Percentiles rank a stretch among this genome's conserved stretches.
Evolutionary conservation across 1,140 invertebrate genomes (phyloP).

Genomic region (Pseudomyrmex concolor): DNA sequence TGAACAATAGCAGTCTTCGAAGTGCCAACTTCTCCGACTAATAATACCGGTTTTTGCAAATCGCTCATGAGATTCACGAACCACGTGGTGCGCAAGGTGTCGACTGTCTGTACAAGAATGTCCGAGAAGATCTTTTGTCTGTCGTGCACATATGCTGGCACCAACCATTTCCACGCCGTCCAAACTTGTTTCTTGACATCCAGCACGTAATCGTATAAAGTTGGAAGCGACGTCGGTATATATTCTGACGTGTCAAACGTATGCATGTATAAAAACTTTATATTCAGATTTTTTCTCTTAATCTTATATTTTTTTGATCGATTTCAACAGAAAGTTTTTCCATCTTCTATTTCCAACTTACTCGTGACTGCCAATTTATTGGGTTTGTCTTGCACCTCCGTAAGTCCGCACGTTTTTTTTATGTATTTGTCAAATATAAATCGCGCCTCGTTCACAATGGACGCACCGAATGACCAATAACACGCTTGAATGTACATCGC

Average conservation of each 20-base stretch:
- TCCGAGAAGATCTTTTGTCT: constrained; percentile 89
- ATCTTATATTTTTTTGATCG: constrained; percentile 40
- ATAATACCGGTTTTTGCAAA: constrained; percentile 90
- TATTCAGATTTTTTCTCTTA: background rate
- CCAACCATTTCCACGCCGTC: constrained; percentile 93
- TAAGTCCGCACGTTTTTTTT: constrained; percentile 90
- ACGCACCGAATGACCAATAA: constrained; percentile 94
- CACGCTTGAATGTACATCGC: constrained; percentile 87
- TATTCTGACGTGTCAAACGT: constrained; percentile 84
- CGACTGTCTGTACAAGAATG: constrained; percentile 95
- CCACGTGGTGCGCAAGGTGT: constrained; percentile 92
- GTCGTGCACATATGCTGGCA: constrained; percentile 91
- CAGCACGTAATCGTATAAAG: constrained; percentile 93
- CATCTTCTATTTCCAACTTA: constrained; percentile 74
- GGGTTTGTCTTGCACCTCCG: constrained; percentile 87
- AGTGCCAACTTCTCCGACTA: constrained; percentile 95
- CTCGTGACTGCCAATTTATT: constrained; percentile 88
- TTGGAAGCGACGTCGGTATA: constrained; percentile 88
- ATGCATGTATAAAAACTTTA: background rate
- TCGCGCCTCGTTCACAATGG: constrained; percentile 89
- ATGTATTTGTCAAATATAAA: constrained; percentile 92
- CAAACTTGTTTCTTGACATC: constrained; percentile 90
- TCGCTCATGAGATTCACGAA: constrained; percentile 92
- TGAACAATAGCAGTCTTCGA: constrained; percentile 95
- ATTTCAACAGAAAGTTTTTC: background rate